Evolutionary conservation across 53 echinoderm and acorn worm species (phyloP).

Genomic region (Actinopyga echinites): DNA sequence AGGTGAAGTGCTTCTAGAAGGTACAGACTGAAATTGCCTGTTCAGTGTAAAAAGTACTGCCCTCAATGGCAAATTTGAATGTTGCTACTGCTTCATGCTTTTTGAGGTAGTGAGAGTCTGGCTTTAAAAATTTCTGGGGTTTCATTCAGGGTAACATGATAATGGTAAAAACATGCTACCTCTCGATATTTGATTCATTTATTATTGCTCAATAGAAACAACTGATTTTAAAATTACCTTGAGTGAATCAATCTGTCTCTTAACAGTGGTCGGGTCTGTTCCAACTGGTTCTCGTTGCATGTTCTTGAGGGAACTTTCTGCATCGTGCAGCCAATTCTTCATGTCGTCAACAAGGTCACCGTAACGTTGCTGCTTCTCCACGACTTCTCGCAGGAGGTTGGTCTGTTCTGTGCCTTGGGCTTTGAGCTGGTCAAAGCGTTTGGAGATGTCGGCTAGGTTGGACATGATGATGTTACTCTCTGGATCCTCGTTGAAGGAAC

Average conservation of each 20-base stretch:
- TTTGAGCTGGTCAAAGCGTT: constrained; percentile 85
- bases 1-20: no score
- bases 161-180: no score
- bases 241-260: constrained; percentile 92
- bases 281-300: constrained; percentile 86
- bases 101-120: no score
- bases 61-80: no score
- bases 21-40: no score
- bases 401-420: constrained; percentile 63
- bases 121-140: no score
- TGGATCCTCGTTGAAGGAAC: constrained; percentile 81
- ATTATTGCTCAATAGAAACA: no score
- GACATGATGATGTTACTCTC: constrained; percentile 75
- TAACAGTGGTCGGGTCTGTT: constrained; percentile 78
- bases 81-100: no score
- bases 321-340: constrained; percentile 78
- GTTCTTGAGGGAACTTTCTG: constrained; percentile 72
- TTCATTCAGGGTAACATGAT: no score
- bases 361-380: constrained; percentile 89
- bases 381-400: constrained; percentile 72
- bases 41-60: no score
- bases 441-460: constrained; percentile 69
- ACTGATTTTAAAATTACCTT: constrained; percentile 53
- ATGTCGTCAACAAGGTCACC: constrained; percentile 78
- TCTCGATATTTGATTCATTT: no score